Evolutionary conservation across 2,888 invertebrate genomes (phyloP).

Genomic region (Blastobasis adustella): DNA sequence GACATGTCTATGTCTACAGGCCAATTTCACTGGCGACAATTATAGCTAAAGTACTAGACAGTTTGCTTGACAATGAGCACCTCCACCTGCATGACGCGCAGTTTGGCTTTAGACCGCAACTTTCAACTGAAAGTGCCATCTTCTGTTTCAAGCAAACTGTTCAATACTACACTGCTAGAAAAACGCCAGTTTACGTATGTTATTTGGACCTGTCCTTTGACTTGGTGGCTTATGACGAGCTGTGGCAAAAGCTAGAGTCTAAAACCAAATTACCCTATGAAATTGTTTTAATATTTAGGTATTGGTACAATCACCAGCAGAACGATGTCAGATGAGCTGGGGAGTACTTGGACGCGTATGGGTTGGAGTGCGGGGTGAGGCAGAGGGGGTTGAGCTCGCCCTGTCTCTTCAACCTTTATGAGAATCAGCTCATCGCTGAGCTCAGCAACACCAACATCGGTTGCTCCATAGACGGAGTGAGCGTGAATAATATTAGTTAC

Average conservation of each 20-base stretch:
- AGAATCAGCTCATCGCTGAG: conserved; percentile 1
- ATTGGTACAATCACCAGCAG: no score
- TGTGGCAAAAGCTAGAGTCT: not conserved
- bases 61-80: conserved; percentile 9
- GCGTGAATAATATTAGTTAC: conserved; percentile 1
- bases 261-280: not conserved
- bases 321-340: not conserved
- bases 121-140: conserved; percentile 12
- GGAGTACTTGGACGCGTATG: not conserved
- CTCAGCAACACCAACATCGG: not conserved
- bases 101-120: conserved; percentile 9
- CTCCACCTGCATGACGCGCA: conserved; percentile 7
- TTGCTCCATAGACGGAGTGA: not conserved
- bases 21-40: conserved; percentile 14
- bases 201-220: conserved; percentile 9
- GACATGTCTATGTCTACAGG: conserved; percentile 9
- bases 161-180: conserved; percentile 5
- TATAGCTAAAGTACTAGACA: conserved; percentile 11
- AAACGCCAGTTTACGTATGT: conserved; percentile 9
- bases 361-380: conserved; percentile 2
- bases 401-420: not conserved
- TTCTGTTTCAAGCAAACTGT: conserved; percentile 11
- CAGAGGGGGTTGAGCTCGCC: conserved; percentile 1
- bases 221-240: conserved; percentile 5
- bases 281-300: no score